Evolutionary conservation across 2,797 vertebrate genomes (phyloP).

Genomic region (Rhabdomys pumilio): DNA sequence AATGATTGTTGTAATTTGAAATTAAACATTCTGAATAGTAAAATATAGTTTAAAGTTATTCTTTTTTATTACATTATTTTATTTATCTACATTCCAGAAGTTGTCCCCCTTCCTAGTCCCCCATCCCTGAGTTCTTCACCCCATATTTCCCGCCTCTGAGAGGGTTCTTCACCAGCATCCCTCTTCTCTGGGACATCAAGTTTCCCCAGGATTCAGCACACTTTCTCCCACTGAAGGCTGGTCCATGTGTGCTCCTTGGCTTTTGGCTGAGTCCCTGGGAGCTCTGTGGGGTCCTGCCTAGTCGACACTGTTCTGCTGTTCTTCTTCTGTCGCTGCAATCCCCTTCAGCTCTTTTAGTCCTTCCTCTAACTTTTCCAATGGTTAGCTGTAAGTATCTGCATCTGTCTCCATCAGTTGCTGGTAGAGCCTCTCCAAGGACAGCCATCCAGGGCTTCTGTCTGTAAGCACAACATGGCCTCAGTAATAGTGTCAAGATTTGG

Average conservation of each 20-base stretch:
- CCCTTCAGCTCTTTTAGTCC: too few species aligned
- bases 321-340: neutral
- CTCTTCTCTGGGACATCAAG: neutral
- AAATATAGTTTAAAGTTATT: constrained; percentile 49
- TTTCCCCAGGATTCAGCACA: neutral
- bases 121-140: neutral
- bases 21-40: constrained; percentile 48
- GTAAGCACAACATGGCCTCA: neutral
- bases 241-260: neutral
- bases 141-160: neutral
- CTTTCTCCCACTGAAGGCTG: neutral
- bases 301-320: neutral
- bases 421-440: neutral
- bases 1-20: neutral
- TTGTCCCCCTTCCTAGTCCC: neutral
- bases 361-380: neutral
- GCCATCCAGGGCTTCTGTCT: neutral
- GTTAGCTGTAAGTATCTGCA: neutral
- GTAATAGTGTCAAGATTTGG: neutral
- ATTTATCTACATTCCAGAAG: neutral
- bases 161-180: too few species aligned
- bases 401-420: neutral
- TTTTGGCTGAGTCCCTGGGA: neutral
- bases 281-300: neutral
- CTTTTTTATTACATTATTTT: neutral